Percentiles rank a stretch among this genome's conserved stretches.
Conservation (phyloP, 35 echinoderm and acorn worm genomes). For the Anneissia japonica region DNA sequence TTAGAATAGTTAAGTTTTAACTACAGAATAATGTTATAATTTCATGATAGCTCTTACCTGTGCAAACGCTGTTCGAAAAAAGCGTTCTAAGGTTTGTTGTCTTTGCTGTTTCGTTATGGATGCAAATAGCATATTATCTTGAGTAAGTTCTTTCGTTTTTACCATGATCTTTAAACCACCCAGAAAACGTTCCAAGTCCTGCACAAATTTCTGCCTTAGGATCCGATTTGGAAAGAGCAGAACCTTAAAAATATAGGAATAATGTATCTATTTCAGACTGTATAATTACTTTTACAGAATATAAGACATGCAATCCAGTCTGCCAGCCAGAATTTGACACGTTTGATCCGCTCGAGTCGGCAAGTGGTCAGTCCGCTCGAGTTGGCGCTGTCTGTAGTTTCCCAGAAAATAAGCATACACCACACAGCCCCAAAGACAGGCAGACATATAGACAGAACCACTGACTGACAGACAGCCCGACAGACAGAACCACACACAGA, state of each 20-base stretch:
- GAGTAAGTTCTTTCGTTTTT: not conserved
- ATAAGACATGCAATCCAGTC: too few relatives aligned
- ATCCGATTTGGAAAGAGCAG: not conserved
- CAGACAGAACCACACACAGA: too few relatives aligned
- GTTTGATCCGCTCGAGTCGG: too few relatives aligned
- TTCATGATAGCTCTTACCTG: constrained; percentile 8
- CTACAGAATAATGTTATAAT: not conserved
- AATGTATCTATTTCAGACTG: too few relatives aligned
- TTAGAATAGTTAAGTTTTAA: not conserved
- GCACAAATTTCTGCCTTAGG: not conserved
- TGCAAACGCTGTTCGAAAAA: constrained; percentile 36
- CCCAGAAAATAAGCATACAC: too few relatives aligned
- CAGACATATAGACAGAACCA: too few relatives aligned
- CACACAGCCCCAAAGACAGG: too few relatives aligned
- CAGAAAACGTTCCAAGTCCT: not conserved
- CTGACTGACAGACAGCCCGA: too few relatives aligned
- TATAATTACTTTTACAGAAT: too few relatives aligned
- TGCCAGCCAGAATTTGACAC: too few relatives aligned
- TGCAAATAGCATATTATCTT: not conserved
- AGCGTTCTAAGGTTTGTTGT: constrained; percentile 28
- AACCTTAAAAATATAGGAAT: not conserved
- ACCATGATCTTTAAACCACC: not conserved
- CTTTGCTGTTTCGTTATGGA: constrained; percentile 24
- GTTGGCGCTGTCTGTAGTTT: too few relatives aligned
- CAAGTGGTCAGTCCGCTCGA: too few relatives aligned